Evolutionary conservation across 2,113 vertebrate species (phyloP).

Genomic region (Phalacrocorax carbo): DNA sequence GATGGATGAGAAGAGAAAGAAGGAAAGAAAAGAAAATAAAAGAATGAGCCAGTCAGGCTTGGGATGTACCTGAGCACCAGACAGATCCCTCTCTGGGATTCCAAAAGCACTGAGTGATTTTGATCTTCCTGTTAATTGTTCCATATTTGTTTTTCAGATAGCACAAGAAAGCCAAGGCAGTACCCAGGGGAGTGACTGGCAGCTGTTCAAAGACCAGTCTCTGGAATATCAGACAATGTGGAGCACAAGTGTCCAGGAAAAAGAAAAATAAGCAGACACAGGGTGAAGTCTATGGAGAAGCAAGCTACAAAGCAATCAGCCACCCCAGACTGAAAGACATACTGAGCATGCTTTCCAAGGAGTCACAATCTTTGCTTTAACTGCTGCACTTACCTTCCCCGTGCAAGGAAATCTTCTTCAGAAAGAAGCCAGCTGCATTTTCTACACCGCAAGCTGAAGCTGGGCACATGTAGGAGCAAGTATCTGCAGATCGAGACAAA

Average conservation of each 20-base stretch:
- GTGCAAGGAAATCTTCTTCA: background rate
- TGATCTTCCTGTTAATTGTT: conserved; percentile 69
- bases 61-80: conserved; percentile 2
- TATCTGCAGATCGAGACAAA: background rate
- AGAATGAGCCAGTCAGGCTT: background rate
- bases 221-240: conserved; percentile 61
- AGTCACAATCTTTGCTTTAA: background rate
- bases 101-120: conserved; percentile 45
- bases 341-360: background rate
- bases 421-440: background rate
- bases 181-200: conserved; percentile 65
- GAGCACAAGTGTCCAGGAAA: conserved; percentile 49
- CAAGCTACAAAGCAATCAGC: background rate
- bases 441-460: background rate
- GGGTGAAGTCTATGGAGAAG: background rate
- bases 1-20: background rate
- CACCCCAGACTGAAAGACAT: background rate
- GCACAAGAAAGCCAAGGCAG: conserved; percentile 59
- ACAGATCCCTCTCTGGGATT: conserved; percentile 53
- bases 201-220: conserved; percentile 58
- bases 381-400: background rate
- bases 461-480: background rate
- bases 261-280: conserved; percentile 40
- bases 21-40: background rate
- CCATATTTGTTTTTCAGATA: conserved; percentile 70